Evolutionary conservation across 2,797 vertebrate genomes (phyloP), one percentile per base, ranked within the genome.

Genomic region (Centroberyx gerrardi): DNA sequence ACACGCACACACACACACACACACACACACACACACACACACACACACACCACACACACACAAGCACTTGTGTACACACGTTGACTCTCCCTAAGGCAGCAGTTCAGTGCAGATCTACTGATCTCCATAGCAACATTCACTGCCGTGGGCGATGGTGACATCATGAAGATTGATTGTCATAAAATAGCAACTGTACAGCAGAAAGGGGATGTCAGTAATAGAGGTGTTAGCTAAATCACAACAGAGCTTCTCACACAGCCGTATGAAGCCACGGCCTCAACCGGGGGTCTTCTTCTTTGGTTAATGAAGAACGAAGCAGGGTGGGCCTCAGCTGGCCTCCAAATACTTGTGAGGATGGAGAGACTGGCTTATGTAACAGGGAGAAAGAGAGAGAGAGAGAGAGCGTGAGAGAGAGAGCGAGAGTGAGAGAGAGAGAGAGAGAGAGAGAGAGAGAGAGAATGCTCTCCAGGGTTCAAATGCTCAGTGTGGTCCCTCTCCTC

Each of bases 51-150:
- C 8, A 63, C 65, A 44, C 72, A 63, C 33, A 67, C 54, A 46
- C 14, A 59, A 51, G 76, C 61, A 72, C 77, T 28, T 27, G 65
- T 76, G 62, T 53, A 54, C 64, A 38, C 36, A 36, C 44, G 22
- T 28, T 64, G 48, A 62, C 78, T 80, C 80, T 73, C 84, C 83
- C 81, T 27, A 36, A 82, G 82, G 89, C 89, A 70, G 82, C 76
- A 67, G 80, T 81, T 90, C 33, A 56, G 66, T 62, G 81, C 88
- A 80, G 89, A 91, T 90, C 88, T 81, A 85, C 91, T 87, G 87
- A 93, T 94, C 90, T 91, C 92, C 92, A 93, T 93, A 88, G 92
- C 91, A 93, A 94, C 92, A 69, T 86, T 84, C 65, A 44, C 66
- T 83, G 87, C 89, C 29, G 91, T 91, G 90, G 91, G 90, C 84